Percentiles rank a stretch among this genome's conserved stretches.
These are phyloP conservation scores for Montifringilla adamsi DNA, from an alignment of 2,113 vertebrate genomes.

Conservation along the genomic window DNA sequence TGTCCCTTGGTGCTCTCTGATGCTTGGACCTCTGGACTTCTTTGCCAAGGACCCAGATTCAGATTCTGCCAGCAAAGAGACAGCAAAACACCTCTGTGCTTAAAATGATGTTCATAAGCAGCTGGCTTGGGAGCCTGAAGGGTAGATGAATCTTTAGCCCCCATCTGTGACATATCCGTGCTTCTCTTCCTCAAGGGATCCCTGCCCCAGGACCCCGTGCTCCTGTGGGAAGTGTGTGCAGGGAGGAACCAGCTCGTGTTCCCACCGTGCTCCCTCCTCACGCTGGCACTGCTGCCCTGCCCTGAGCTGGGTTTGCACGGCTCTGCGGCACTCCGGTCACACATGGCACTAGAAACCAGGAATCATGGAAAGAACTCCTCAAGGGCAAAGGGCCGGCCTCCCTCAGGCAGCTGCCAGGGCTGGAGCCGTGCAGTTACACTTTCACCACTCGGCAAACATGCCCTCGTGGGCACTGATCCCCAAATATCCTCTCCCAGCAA, in stretches of 20 bases:
- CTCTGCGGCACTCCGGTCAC: neutral
- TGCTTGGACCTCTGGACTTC: neutral
- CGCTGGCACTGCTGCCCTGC: too few species aligned
- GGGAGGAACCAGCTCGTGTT: neutral
- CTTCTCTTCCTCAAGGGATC: neutral
- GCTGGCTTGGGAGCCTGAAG: neutral
- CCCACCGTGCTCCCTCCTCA: accelerated
- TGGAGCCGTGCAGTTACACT: neutral
- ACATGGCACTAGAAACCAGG: neutral
- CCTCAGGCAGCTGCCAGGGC: neutral
- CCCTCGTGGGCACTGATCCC: neutral
- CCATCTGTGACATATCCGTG: neutral
- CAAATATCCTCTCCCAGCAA: neutral
- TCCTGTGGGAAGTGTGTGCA: neutral
- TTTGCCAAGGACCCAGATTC: neutral
- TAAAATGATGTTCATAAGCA: accelerated
- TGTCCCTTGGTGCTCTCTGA: neutral
- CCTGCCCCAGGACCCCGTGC: neutral
- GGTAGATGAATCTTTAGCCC: neutral
- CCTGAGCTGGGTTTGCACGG: accelerated
- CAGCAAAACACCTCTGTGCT: neutral
- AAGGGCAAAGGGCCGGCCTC: neutral
- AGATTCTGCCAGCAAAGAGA: neutral
- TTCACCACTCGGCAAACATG: constrained; percentile 25
- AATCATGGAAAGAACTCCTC: neutral